Evolutionary conservation across 2,113 vertebrate genomes (phyloP).

Genomic region (Budorcas taxicolor): DNA sequence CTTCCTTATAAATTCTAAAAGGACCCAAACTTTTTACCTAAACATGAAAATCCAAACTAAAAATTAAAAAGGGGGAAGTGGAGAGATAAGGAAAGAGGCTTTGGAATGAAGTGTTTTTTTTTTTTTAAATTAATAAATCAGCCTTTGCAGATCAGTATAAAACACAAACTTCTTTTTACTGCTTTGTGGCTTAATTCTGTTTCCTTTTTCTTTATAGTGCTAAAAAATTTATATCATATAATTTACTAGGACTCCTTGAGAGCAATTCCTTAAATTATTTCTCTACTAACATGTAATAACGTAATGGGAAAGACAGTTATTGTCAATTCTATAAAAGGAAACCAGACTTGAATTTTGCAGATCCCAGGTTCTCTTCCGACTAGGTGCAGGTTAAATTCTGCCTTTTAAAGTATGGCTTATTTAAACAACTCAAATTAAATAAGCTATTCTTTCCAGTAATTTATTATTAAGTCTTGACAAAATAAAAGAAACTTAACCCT

Average conservation of each 20-base stretch:
- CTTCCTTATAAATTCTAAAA: not conserved
- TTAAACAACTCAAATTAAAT: conserved; percentile 34
- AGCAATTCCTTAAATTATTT: conserved; percentile 37
- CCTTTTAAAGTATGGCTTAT: conserved; percentile 26
- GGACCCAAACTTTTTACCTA: not conserved
- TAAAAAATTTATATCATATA: conserved; percentile 22
- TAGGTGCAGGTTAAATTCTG: conserved; percentile 13
- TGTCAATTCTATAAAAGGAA: conserved; percentile 48
- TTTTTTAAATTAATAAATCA: conserved; percentile 1
- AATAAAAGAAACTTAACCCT: not conserved
- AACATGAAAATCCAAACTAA: conserved; percentile 4
- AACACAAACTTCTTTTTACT: not conserved
- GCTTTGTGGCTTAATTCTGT: not conserved
- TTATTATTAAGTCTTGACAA: conserved; percentile 10
- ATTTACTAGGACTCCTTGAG: conserved; percentile 2
- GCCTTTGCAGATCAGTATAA: not conserved
- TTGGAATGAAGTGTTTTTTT: not conserved
- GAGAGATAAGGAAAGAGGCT: not conserved
- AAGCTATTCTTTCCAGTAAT: not conserved
- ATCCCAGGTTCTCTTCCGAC: conserved; percentile 16
- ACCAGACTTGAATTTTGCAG: conserved; percentile 37
- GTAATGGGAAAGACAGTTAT: conserved; percentile 25
- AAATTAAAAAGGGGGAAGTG: not conserved
- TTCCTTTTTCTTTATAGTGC: not conserved
- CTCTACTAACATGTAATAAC: conserved; percentile 24